A percentile compares a stretch with the other conserved stretches of the same genome.
phyloP scores from a whole-genome alignment of 1,140 invertebrate genomes.

The Drosophila setifemur region DNA sequence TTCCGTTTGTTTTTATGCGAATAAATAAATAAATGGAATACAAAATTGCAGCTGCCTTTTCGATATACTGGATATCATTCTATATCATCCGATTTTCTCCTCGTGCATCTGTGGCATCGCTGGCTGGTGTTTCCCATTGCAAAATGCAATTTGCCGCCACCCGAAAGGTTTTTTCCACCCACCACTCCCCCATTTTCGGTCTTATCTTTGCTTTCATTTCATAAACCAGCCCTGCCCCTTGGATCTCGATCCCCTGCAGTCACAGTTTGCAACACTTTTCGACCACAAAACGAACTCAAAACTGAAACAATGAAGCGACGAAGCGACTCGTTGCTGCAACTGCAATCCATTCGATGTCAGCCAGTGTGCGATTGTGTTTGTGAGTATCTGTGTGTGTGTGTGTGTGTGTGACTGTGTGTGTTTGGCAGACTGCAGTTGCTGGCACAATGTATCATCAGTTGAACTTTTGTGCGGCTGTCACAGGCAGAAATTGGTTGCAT shows the following conservation, averaged over 20 bases:
- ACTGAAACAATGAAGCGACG: constrained; percentile 65
- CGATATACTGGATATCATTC: no score
- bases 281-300: constrained; percentile 58
- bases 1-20: no score
- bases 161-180: constrained; percentile 35
- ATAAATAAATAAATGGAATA: no score
- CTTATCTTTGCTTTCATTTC: constrained; percentile 80
- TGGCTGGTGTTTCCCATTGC: constrained; percentile 41
- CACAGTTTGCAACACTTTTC: constrained; percentile 74
- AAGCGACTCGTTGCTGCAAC: constrained; percentile 59
- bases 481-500: constrained; percentile 74
- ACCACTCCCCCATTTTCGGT: constrained; percentile 27
- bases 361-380: constrained; percentile 4
- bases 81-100: neutral
- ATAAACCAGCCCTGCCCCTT: constrained; percentile 54
- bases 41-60: no score
- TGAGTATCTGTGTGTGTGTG: constrained; percentile 23
- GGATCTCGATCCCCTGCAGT: constrained; percentile 30
- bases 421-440: constrained; percentile 66
- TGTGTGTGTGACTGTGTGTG: constrained; percentile 22
- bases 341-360: constrained; percentile 55
- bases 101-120: constrained; percentile 12
- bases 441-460: constrained; percentile 78
- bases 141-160: constrained; percentile 74
- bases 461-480: constrained; percentile 77